These are phyloP conservation scores for Glossosoma conforme DNA, from an alignment of 1,140 invertebrate species.

Conservation along the genomic window DNA sequence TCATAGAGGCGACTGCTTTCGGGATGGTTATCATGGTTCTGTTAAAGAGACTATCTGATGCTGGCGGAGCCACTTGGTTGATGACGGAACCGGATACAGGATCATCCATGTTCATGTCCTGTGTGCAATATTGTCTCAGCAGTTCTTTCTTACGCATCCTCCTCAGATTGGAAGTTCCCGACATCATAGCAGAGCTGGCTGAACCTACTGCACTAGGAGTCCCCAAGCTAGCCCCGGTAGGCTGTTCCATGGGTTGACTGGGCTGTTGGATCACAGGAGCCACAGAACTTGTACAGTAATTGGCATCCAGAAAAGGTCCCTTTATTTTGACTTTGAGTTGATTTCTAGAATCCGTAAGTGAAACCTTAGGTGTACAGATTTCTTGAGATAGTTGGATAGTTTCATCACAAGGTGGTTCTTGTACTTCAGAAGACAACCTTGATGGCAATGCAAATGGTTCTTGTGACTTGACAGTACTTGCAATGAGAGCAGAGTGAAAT, in stretches of 20 bases:
- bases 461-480: slow-evolving; percentile 48
- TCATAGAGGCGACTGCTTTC: slow-evolving; percentile 82
- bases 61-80: slow-evolving; percentile 49
- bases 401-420: slow-evolving; percentile 42
- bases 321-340: slow-evolving; percentile 89
- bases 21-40: slow-evolving; percentile 77
- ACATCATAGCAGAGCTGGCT: slow-evolving; percentile 37
- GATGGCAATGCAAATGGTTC: slow-evolving; percentile 33
- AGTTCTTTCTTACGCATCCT: slow-evolving; percentile 88
- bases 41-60: slow-evolving; percentile 57
- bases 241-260: slow-evolving; percentile 48
- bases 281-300: slow-evolving; percentile 57
- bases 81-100: slow-evolving; percentile 47
- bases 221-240: slow-evolving; percentile 38
- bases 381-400: slow-evolving; percentile 47
- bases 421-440: slow-evolving; percentile 31
- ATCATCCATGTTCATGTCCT: slow-evolving; percentile 81
- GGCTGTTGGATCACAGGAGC: slow-evolving; percentile 52
- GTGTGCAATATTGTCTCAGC: slow-evolving; percentile 76
- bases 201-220: slow-evolving; percentile 33
- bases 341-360: slow-evolving; percentile 69
- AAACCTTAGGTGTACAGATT: slow-evolving; percentile 57
- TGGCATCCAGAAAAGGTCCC: slow-evolving; percentile 75
- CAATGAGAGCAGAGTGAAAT: slow-evolving; percentile 59
- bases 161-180: slow-evolving; percentile 67